phyloP scores from a whole-genome alignment of 2,888 invertebrate species.

The Leptothorax acervorum region DNA sequence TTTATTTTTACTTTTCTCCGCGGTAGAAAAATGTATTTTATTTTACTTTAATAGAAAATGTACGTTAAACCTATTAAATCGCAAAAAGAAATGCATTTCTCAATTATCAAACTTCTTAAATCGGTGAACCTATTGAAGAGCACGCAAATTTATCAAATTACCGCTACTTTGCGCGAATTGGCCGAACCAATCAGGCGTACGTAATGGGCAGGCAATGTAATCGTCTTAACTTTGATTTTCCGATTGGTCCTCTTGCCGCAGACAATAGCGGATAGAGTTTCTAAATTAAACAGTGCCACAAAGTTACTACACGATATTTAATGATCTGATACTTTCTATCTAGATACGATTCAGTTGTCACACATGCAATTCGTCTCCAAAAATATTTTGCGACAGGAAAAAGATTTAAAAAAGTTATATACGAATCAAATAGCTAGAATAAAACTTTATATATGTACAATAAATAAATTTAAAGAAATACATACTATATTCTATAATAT shows the following conservation, averaged over 20 bases:
- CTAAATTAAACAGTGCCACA: slow-evolving; percentile 28
- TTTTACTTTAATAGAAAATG: not conserved
- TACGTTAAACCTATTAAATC: not conserved
- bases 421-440: not conserved
- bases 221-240: slow-evolving; percentile 75
- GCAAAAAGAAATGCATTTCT: not conserved
- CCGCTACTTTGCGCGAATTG: slow-evolving; percentile 64
- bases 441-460: not conserved
- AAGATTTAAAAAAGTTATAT: not conserved
- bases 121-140: slow-evolving; percentile 63
- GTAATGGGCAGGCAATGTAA: slow-evolving; percentile 67
- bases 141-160: slow-evolving; percentile 67
- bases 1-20: not conserved
- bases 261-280: slow-evolving; percentile 54
- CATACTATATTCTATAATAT: not conserved
- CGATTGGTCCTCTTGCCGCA: slow-evolving; percentile 67
- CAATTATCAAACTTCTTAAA: slow-evolving; percentile 56
- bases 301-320: not conserved
- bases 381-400: not conserved
- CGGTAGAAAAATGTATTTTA: slow-evolving; percentile 9
- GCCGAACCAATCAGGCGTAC: slow-evolving; percentile 57
- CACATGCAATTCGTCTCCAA: not conserved
- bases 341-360: not conserved
- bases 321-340: not conserved
- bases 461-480: not conserved